These are phyloP conservation scores for Misgurnus mizolepis DNA, from an alignment of 2,113 vertebrate species.

Conservation along the genomic window DNA sequence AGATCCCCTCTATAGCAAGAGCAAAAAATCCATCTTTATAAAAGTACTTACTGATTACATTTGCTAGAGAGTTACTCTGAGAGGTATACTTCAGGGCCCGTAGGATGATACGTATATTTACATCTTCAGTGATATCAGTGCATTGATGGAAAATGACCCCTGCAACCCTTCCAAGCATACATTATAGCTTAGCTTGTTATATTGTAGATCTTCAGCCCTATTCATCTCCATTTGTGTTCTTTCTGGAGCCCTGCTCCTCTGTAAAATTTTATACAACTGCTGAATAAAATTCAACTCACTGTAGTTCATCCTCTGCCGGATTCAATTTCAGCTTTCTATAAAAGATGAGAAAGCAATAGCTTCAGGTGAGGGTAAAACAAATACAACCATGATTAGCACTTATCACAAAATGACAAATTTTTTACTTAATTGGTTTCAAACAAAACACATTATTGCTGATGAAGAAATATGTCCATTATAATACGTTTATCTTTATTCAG, in stretches of 20 bases:
- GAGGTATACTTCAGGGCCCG: neutral
- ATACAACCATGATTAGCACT: neutral
- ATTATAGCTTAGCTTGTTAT: conserved; percentile 5
- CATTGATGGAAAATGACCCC: conserved; percentile 27
- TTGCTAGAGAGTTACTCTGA: neutral
- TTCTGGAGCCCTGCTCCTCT: neutral
- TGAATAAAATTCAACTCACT: conserved; percentile 21
- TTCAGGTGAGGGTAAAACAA: neutral
- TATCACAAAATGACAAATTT: neutral
- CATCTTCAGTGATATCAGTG: neutral
- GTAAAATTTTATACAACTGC: neutral
- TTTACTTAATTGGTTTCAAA: too few species aligned
- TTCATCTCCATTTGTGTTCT: neutral
- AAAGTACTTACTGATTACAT: conserved; percentile 1
- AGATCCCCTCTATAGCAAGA: neutral
- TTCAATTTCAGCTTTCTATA: conserved; percentile 7
- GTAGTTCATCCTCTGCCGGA: conserved; percentile 7
- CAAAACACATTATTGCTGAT: too few species aligned
- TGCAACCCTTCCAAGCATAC: neutral
- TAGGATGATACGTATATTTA: conserved; percentile 1
- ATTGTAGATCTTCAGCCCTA: neutral
- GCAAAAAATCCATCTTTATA: neutral
- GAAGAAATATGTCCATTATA: too few species aligned
- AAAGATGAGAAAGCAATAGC: neutral
- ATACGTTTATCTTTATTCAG: neutral